Percentiles rank a stretch among this genome's conserved stretches.
Conservation (phyloP, 2,797 vertebrate species). For the Vipera latastei region DNA sequence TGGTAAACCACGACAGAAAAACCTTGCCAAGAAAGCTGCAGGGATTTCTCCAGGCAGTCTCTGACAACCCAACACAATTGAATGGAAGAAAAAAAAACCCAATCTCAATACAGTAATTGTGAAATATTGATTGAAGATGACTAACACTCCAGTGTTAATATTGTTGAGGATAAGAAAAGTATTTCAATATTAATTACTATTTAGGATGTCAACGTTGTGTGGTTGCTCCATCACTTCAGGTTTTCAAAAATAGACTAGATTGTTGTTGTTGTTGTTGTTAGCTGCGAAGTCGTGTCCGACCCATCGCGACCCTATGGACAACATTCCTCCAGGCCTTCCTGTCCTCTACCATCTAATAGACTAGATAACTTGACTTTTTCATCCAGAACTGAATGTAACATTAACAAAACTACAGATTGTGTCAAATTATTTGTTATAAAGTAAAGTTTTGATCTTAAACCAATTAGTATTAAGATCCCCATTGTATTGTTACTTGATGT, state of each 20-base stretch:
- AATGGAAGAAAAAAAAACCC: background rate
- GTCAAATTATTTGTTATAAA: background rate
- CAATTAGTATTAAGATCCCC: background rate
- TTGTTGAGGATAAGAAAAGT: background rate
- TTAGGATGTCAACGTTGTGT: background rate
- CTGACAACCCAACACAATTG: background rate
- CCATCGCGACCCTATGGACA: no score
- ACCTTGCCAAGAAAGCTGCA: background rate
- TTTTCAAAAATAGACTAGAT: background rate
- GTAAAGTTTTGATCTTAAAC: background rate
- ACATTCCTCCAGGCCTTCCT: no score
- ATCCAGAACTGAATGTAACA: background rate
- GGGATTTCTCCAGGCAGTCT: background rate
- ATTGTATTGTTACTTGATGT: background rate
- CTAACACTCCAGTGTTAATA: background rate
- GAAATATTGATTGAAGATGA: background rate
- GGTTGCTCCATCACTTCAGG: background rate
- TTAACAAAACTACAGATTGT: background rate
- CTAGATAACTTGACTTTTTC: background rate
- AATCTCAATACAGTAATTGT: background rate
- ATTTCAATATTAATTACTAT: background rate
- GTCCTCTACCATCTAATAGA: no score
- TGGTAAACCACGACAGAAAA: background rate
- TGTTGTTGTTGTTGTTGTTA: no score
- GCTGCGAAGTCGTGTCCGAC: no score